These are phyloP conservation scores for Miichthys miiuy DNA, from an alignment of 2,797 vertebrate species.

Conservation along the genomic window DNA sequence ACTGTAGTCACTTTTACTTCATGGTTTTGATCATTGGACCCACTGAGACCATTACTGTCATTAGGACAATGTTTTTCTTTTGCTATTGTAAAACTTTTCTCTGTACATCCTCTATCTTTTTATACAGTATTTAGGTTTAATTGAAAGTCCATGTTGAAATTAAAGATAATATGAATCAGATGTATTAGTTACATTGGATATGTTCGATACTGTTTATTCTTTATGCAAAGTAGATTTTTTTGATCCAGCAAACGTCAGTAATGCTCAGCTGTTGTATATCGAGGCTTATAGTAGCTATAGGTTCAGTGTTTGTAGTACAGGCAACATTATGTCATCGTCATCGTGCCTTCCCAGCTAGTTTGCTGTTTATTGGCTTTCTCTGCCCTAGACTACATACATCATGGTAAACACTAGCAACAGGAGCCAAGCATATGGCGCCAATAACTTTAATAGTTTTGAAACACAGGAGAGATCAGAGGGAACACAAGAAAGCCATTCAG, in stretches of 20 bases:
- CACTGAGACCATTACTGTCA: neutral
- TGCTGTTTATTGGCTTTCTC: constrained; percentile 59
- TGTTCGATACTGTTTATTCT: neutral
- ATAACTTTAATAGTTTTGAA: constrained; percentile 67
- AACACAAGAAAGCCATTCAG: constrained; percentile 72
- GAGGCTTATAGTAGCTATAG: neutral
- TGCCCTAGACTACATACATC: constrained; percentile 48
- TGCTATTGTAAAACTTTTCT: neutral
- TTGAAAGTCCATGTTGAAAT: neutral
- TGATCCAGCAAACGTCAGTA: neutral
- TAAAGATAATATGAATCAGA: constrained; percentile 9
- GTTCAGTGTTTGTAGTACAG: constrained; percentile 20
- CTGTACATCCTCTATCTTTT: neutral
- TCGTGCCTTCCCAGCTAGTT: constrained; percentile 48
- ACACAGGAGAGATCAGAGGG: constrained; percentile 59
- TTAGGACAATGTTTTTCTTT: neutral
- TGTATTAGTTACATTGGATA: neutral
- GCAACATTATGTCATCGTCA: constrained; percentile 42
- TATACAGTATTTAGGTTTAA: neutral
- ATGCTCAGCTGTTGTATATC: constrained; percentile 7
- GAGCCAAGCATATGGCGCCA: constrained; percentile 72
- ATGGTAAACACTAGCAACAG: constrained; percentile 55
- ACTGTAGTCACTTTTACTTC: constrained; percentile 20
- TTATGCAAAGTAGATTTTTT: neutral
- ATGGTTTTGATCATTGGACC: constrained; percentile 10